Evolutionary conservation across 2,113 vertebrate species (phyloP).

Genomic region (Brachypodius melanocephalos): DNA sequence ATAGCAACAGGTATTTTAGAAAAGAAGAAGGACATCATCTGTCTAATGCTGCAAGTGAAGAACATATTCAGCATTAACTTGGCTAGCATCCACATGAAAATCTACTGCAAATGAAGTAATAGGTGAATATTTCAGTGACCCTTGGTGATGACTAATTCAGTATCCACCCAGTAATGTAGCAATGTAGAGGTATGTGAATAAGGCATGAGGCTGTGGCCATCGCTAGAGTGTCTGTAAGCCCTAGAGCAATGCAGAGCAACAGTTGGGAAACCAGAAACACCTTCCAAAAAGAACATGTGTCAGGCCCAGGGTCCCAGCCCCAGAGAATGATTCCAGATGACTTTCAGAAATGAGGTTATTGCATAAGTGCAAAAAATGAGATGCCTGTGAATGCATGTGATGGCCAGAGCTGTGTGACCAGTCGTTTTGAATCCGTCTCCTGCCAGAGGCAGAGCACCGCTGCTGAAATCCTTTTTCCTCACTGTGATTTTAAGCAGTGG

Average conservation of each 20-base stretch:
- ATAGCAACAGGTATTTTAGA: background rate
- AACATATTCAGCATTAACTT: background rate
- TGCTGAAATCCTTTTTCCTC: background rate
- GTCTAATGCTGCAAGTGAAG: background rate
- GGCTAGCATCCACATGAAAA: background rate
- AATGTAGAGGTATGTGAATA: slow-evolving; percentile 18
- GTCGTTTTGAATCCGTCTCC: accelerated
- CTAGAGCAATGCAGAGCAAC: slow-evolving; percentile 1
- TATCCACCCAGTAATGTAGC: slow-evolving; percentile 43
- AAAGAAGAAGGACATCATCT: background rate
- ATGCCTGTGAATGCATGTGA: background rate
- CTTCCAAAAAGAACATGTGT: slow-evolving; percentile 54
- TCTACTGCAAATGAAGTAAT: slow-evolving; percentile 44
- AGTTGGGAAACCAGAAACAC: slow-evolving; percentile 31
- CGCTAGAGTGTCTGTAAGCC: background rate
- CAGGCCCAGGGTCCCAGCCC: background rate
- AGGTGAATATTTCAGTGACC: slow-evolving; percentile 36
- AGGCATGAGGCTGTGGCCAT: background rate
- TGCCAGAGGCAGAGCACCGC: background rate
- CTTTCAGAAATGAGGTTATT: slow-evolving; percentile 31
- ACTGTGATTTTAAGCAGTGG: background rate
- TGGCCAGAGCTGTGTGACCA: background rate
- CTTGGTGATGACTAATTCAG: slow-evolving; percentile 29
- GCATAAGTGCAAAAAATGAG: slow-evolving; percentile 5
- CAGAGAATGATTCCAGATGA: slow-evolving; percentile 40